Evolutionary conservation across 30 jellyfish, hydroid and myxozoan species (phyloP).

Genomic region (Pelagia noctiluca): DNA sequence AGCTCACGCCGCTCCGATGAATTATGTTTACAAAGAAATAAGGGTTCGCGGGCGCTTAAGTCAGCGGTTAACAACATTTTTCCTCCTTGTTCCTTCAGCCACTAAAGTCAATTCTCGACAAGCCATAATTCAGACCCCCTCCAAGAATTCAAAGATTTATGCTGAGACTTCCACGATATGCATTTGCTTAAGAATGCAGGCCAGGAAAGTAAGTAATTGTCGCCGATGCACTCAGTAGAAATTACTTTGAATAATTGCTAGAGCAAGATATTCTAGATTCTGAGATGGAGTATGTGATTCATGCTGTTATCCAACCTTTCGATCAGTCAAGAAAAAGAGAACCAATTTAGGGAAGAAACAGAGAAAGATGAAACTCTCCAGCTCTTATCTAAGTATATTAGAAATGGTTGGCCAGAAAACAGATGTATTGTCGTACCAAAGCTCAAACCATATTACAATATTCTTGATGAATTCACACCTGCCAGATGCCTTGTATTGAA

Average conservation of each 20-base stretch:
- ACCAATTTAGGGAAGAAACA: constrained; percentile 43
- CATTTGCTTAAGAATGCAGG: constrained; percentile 30
- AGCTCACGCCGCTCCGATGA: too few species aligned
- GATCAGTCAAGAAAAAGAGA: constrained; percentile 44
- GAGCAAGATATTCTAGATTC: constrained; percentile 39
- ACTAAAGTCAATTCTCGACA: constrained; percentile 53
- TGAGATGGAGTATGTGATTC: constrained; percentile 47
- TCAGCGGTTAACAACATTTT: too few species aligned
- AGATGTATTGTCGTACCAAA: neutral
- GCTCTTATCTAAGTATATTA: constrained; percentile 18
- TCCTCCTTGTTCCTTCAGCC: too few species aligned
- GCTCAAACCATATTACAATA: constrained; percentile 38
- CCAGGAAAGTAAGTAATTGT: constrained; percentile 56
- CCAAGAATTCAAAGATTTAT: constrained; percentile 68
- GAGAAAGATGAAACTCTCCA: constrained; percentile 59
- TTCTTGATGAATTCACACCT: constrained; percentile 44
- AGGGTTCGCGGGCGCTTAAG: too few species aligned
- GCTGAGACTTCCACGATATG: constrained; percentile 51
- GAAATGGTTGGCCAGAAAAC: constrained; percentile 52
- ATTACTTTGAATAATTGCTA: constrained; percentile 44
- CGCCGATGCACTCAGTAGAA: too few species aligned
- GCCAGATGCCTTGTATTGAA: constrained; percentile 32
- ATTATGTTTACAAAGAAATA: too few species aligned
- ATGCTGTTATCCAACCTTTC: constrained; percentile 54
- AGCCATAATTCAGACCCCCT: constrained; percentile 68